Base-by-base conservation (phyloP, 2,888 invertebrate species). In the Gonocerus acuteangulatus region DNA sequence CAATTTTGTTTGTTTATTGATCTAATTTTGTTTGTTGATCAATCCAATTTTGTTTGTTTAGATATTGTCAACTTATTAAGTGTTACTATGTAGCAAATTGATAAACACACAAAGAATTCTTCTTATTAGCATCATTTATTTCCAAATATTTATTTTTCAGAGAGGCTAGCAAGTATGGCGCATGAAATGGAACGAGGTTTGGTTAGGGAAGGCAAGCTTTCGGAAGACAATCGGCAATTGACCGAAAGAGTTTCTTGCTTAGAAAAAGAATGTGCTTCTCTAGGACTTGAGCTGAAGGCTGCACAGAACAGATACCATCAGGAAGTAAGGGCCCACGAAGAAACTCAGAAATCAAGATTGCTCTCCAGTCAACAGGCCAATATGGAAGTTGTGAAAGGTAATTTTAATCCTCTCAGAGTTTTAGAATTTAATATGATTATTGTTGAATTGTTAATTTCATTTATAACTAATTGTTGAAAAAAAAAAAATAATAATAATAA, bases 281-380 rank as follows among this genome's bases (percentile, higher is more conserved):
- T 94, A 68, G 84, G 86, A 65, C 80, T 92, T 67, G 91, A 94
- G 74, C 75, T 93, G 65, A 90, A 92, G 74, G 82, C 90, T 48
- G 84, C 89, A 11, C 88, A 89, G 71, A 85, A 85, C 68, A 79
- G 87, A 63, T 89, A 90, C 71, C 86, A 89, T 71, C 89, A 91
- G 73, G 91, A 92, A 75, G 83, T 92, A 15, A 83, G 85, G 66
- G 90, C 91, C 0, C 90, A 91, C 70, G 90, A 91, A 72, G 91
- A 91, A 74, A 91, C 90, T 2, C 89, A 91, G 73, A 83, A 87
- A 70, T 87, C 88, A 36, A 84, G 88, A 65, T 80, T 89, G 73
- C 82, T 85, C 70, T 91, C 85, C 70, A 88, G 91, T 73, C 93
- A 95, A 74, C 94, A 95, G 75, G 92, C 93, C 54, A 94, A 92